Conservation (phyloP, 1,140 invertebrate species). For the Procambarus clarkii region DNA sequence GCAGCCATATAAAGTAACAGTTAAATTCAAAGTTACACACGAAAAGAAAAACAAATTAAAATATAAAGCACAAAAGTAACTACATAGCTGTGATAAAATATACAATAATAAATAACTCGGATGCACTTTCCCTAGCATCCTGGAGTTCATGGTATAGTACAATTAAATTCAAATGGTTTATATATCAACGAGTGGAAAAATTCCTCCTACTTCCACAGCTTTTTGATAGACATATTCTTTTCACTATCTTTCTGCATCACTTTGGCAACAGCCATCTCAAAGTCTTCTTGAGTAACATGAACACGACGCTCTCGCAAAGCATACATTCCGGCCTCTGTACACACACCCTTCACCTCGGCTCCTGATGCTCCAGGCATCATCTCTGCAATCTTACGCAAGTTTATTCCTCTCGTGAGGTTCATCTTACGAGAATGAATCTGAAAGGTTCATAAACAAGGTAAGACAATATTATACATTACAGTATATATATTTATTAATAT, state of each 20-base stretch:
- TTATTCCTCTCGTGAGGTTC: conserved; percentile 99
- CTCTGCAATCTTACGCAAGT: conserved; percentile 98
- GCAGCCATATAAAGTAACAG: not conserved
- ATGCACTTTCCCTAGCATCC: not conserved
- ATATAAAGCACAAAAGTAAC: not conserved
- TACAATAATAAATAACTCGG: not conserved
- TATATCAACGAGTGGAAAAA: not conserved
- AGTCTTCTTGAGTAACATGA: conserved; percentile 99
- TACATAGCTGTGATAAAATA: not conserved
- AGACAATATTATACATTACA: not conserved
- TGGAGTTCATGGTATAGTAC: not conserved
- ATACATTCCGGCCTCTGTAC: conserved; percentile 99
- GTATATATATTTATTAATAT: too few relatives aligned
- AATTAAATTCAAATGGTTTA: not conserved
- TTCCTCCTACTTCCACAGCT: conserved; percentile 96
- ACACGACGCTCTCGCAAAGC: conserved; percentile 97
- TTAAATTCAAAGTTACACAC: not conserved
- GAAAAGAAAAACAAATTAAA: too few relatives aligned
- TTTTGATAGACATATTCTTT: conserved; percentile 99
- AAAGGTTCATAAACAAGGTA: not conserved
- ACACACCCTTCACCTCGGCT: conserved; percentile 99
- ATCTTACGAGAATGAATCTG: conserved; percentile 99
- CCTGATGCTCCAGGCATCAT: conserved; percentile 99
- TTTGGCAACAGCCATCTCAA: conserved; percentile 99
- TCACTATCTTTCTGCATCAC: conserved; percentile 99